A percentile compares a stretch with the other conserved stretches of the same genome.
Conservation (phyloP, 1,140 invertebrate genomes). For the Dinoponera quadriceps region DNA sequence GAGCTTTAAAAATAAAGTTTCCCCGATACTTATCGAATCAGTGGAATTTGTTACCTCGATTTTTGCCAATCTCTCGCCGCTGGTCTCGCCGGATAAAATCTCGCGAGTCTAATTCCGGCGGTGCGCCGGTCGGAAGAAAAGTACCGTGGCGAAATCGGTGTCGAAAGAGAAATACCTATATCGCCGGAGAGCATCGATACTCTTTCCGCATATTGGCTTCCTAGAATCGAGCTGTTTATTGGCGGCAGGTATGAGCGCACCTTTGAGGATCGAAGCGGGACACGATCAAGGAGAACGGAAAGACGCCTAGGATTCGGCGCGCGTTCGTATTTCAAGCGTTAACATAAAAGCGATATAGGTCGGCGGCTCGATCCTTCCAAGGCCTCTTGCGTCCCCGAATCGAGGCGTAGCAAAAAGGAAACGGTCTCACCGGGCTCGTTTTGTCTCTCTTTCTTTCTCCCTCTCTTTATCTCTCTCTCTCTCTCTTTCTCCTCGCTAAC, state of each 20-base stretch:
- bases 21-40: not conserved
- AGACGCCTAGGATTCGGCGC: constrained; percentile 32
- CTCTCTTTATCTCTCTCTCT: not conserved
- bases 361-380: constrained; percentile 43
- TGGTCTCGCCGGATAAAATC: too few relatives aligned
- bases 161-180: not conserved
- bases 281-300: constrained; percentile 32
- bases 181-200: constrained; percentile 8
- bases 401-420: constrained; percentile 48
- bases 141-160: not conserved
- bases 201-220: constrained; percentile 16
- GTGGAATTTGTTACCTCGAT: too few relatives aligned
- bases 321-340: constrained; percentile 49
- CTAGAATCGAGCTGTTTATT: constrained; percentile 31
- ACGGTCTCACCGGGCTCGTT: constrained; percentile 21
- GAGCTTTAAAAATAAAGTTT: not conserved
- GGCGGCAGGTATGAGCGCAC: constrained; percentile 36
- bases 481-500: constrained; percentile 20
- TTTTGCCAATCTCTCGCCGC: too few relatives aligned
- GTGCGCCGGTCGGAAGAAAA: not conserved
- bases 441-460: not conserved
- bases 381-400: constrained; percentile 62
- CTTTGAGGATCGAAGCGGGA: not conserved
- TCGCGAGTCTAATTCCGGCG: too few relatives aligned
- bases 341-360: constrained; percentile 60